Evolutionary conservation across 2,888 invertebrate genomes (phyloP), one percentile per base, ranked within the genome.

Genomic region (Drosophila rellima): DNA sequence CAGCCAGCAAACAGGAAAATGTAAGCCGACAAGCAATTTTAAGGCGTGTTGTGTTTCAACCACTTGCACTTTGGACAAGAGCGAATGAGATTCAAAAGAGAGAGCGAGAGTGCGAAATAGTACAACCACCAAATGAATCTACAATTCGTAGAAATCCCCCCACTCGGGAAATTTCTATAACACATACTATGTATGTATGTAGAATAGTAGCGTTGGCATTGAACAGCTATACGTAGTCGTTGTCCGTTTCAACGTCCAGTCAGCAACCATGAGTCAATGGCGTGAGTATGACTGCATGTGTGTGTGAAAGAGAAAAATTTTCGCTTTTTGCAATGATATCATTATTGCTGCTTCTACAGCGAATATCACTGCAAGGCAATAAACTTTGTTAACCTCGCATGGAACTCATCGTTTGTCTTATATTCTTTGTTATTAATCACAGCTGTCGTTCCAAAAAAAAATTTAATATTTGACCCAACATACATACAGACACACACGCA

Each of bases 31-130:
- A 64, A 45, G 60, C 56, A 60, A 82, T 72, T 68, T 71, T 74
- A 67, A 76, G 82, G 76, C 71, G 76, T 73, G 73, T 47, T 56
- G 45, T 17, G 10, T 74, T 61, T 75, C 74, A 79, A 74, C 79
- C 74, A 75, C 74, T 75, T 78, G 75, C 78, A 78, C 37, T 57
- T 55, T 50, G 37, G 13, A 35, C 23, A 47, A 56, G 55, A 50
- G 61, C 23, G 55, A 57, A 31, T 42, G 37, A 54, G 31, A n/a
- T 29, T 31, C 4, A 26, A 51, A 56, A 26, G 47, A 35, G 65
- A 45, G 44, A 45, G 59, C 18, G 57, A 42, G n/a, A 37, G 44
- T 29, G 57, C 20, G 31, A 35, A 55, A 39, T 33, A 51, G 37
- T 35, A 50, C 62, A 56, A 65, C 62, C 76, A 70, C 67, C 52